Percentiles rank a stretch among this genome's conserved stretches.
Conservation (phyloP, 2,797 vertebrate species). For the Enteromius argenteus region DNA sequence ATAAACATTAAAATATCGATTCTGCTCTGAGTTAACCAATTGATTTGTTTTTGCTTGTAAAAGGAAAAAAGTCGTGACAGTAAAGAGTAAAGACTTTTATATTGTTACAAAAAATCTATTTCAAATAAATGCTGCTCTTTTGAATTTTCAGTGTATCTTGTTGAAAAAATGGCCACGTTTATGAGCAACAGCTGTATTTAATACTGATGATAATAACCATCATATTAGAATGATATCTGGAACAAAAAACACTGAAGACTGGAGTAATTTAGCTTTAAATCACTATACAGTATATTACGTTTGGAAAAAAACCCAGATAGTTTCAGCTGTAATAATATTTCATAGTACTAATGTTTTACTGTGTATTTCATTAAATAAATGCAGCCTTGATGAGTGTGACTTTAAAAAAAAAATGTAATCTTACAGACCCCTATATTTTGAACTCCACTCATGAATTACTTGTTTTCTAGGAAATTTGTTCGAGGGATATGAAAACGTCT, state of each 20-base stretch:
- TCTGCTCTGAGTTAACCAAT: background rate
- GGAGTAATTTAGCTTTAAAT: background rate
- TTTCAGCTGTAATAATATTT: background rate
- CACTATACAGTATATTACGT: background rate
- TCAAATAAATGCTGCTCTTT: no score
- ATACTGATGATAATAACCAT: background rate
- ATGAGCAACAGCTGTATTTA: background rate
- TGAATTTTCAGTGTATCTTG: background rate
- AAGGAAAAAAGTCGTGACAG: no score
- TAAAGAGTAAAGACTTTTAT: background rate
- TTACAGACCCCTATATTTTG: background rate
- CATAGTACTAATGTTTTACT: background rate
- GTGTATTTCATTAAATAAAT: no score
- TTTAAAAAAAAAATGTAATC: background rate
- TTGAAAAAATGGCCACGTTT: background rate
- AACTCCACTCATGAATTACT: no score
- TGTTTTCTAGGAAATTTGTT: no score
- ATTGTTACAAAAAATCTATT: background rate
- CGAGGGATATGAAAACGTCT: no score
- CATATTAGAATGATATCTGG: background rate
- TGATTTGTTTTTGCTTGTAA: no score
- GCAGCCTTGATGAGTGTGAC: no score
- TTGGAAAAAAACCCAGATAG: no score
- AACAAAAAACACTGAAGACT: background rate
- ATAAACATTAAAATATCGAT: background rate